phyloP scores from a whole-genome alignment of 2,797 vertebrate genomes.

The Morelia viridis region DNA sequence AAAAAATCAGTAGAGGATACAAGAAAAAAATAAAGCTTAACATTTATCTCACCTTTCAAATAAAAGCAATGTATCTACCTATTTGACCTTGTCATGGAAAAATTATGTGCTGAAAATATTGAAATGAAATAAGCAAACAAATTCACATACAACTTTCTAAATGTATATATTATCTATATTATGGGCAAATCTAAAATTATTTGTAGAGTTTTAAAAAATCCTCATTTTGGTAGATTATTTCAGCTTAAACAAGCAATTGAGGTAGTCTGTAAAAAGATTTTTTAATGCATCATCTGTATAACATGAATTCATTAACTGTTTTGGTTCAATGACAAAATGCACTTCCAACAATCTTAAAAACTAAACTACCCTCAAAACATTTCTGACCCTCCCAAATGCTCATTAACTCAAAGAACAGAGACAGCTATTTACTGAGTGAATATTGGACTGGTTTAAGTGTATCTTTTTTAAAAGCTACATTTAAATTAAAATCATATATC shows the following conservation, averaged over 20 bases:
- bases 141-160: neutral
- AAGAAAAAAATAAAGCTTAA: neutral
- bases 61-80: neutral
- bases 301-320: neutral
- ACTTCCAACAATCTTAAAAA: neutral
- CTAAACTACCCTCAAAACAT: neutral
- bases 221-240: neutral
- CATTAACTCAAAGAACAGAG: neutral
- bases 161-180: neutral
- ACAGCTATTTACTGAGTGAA: neutral
- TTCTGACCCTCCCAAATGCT: neutral
- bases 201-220: neutral
- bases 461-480: neutral
- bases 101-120: neutral
- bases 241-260: neutral
- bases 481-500: constrained; percentile 26
- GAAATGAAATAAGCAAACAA: neutral
- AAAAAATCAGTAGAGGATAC: neutral
- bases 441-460: neutral
- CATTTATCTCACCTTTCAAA: neutral
- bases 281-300: neutral
- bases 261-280: neutral
- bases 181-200: neutral
- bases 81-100: neutral
- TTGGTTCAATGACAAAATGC: neutral